phyloP scores from a whole-genome alignment of 2,888 invertebrate genomes.

The Drosophila differens region DNA sequence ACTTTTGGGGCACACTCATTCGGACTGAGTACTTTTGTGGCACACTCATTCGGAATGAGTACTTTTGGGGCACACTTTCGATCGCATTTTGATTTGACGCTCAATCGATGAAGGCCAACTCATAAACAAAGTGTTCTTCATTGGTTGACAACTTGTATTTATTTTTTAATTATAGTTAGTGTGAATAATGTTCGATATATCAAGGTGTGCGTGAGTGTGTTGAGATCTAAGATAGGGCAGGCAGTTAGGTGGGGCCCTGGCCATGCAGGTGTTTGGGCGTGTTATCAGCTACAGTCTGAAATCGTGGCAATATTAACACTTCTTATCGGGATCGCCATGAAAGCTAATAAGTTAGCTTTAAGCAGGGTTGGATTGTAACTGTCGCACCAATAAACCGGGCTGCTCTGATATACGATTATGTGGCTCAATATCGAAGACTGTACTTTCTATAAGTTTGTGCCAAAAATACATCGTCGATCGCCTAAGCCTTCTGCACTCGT shows the following conservation, averaged over 20 bases:
- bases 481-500: slow-evolving; percentile 8
- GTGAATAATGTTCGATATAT: neutral
- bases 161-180: neutral
- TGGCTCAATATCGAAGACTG: slow-evolving; percentile 19
- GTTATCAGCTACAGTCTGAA: slow-evolving; percentile 25
- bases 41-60: neutral
- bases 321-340: slow-evolving; percentile 22
- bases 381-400: slow-evolving; percentile 17
- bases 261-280: neutral
- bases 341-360: slow-evolving; percentile 38
- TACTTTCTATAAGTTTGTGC: slow-evolving; percentile 2
- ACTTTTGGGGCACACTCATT: neutral
- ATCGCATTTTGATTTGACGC: neutral
- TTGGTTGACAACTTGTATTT: neutral
- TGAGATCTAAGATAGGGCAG: slow-evolving; percentile 23
- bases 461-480: slow-evolving; percentile 18
- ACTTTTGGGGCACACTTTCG: neutral
- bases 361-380: slow-evolving; percentile 20
- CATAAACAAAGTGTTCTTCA: neutral
- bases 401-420: slow-evolving; percentile 22
- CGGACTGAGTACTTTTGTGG: neutral
- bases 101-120: neutral
- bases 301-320: slow-evolving; percentile 28
- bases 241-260: neutral
- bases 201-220: slow-evolving; percentile 1